Evolutionary conservation across 2,113 vertebrate genomes (phyloP), one percentile per base, ranked within the genome.

Genomic region (Bombycilla garrulus): DNA sequence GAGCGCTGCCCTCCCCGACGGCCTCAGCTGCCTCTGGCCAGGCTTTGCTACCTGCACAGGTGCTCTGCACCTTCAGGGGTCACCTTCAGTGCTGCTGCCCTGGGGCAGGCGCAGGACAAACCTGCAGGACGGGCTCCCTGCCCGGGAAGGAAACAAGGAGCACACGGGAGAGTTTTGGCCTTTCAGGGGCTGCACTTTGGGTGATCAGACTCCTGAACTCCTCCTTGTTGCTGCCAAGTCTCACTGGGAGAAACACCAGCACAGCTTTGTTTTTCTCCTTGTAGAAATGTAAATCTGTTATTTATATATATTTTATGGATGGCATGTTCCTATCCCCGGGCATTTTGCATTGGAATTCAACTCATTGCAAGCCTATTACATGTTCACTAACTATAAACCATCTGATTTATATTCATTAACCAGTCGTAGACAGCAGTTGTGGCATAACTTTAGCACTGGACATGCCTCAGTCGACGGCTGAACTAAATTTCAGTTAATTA

Each of bases 391-490:
- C 98, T 98, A 98, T 98, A 98, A 98, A 98, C 98, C 96, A 98
- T 98, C 98, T 98, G 98, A 98, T 98, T 98, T 98, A 98, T 98
- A 98, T 98, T 98, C 98, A 98, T 98, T 98, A 98, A 98, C 98
- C 95, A 98, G 97, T 97, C 83, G 81, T 92, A 97, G 97, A 98
- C 97, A 98, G 97, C 91, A 93, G 96, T 93, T 88, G 96, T 95
- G 93, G 74, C 95, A 96, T 96, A 97, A 94, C 98, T 98, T 97
- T 79, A 92, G 97, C 95, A 89, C 91, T 97, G 96, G 97, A 98
- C 98, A 97, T 96, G 98, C 97, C 96, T 97, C 97, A 96, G 96
- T 97, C 94, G 95, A 97, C 92, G 96, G 97, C 95, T 60, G 81
- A 95, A 97, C 98, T 98, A 98, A 97, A 98, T 98, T 98, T 97